Percentiles rank a stretch among this genome's conserved stretches.
phyloP scores from a whole-genome alignment of 2,113 vertebrate genomes.

The Plotosus lineatus region DNA sequence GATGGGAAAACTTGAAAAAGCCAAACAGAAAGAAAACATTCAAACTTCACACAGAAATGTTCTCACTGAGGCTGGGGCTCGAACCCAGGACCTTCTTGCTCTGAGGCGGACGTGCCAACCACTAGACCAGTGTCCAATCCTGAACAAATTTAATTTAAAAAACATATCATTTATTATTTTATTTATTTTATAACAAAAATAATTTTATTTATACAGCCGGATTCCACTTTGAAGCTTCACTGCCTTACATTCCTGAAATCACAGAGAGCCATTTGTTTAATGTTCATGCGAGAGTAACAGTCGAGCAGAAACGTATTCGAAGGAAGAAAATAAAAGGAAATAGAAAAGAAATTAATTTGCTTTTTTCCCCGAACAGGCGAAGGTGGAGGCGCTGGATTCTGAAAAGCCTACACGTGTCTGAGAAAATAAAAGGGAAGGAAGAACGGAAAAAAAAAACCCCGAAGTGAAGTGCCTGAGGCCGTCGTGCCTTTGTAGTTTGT shows the following conservation, averaged over 20 bases:
- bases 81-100: no score
- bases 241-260: slow-evolving; percentile 47
- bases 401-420: slow-evolving; percentile 3
- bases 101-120: no score
- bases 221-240: neutral
- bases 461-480: slow-evolving; percentile 13
- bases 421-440: slow-evolving; percentile 4
- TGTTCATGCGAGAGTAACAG: slow-evolving; percentile 27
- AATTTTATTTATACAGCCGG: no score
- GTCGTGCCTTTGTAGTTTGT: slow-evolving; percentile 36
- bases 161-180: no score
- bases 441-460: neutral
- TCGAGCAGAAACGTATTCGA: neutral
- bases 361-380: slow-evolving; percentile 26
- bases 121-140: no score
- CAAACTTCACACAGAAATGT: no score
- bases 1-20: no score
- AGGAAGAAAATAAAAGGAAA: slow-evolving; percentile 27
- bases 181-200: no score
- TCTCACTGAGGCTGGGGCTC: no score
- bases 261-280: slow-evolving; percentile 42
- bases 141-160: no score
- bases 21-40: no score
- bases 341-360: slow-evolving; percentile 23
- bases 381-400: neutral